Evolutionary conservation across 2,888 invertebrate species (phyloP), one percentile per base, ranked within the genome.

Genomic region (Antitype chi): DNA sequence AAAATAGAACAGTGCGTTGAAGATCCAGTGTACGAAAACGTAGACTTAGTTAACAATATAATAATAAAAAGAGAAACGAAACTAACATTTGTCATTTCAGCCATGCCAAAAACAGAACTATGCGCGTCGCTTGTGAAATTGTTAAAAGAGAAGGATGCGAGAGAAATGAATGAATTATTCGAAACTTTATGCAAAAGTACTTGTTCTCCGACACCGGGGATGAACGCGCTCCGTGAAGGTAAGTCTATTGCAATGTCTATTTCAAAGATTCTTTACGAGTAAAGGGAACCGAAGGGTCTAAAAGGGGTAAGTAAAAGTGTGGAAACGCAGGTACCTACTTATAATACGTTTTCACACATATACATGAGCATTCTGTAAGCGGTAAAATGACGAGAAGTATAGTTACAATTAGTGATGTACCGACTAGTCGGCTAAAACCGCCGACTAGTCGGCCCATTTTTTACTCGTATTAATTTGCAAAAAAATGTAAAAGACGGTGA

Each of bases 111-210:
- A 17, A n/a, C 43, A n/a, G 28, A 62, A 68, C 23, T 20, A 59
- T 68, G 70, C 32, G 23, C 28, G 4, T 47, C 85, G 0, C 62
- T 81, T 9, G 47, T 11, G 0, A 80, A 43, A 59, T 25, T 84
- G 20, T 55, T 85, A 63, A 73, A 80, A 63, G 47, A 63, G 0
- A 80, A 67, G 47, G 66, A 84, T 49, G 60, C 62, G n/a, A 69
- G 23, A 0, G 80, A 84, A 49, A 52, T 84, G 8, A 23, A 68
- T 49, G 52, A 62, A 8, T 32, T 81, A 8, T 79, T 81, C 28
- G 67, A 70, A n/a, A 25, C 1, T 28, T 17, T 84, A 38, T 47
- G 80, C 9, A 23, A 23, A 2, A 11, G 17, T 32, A 20, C 11
- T 63, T n/a, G 11, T 52, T 20, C 7, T 32, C 23, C 20, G 3